Conservation (phyloP, 53 echinoderm and acorn worm genomes). For the Holothuria scabra region DNA sequence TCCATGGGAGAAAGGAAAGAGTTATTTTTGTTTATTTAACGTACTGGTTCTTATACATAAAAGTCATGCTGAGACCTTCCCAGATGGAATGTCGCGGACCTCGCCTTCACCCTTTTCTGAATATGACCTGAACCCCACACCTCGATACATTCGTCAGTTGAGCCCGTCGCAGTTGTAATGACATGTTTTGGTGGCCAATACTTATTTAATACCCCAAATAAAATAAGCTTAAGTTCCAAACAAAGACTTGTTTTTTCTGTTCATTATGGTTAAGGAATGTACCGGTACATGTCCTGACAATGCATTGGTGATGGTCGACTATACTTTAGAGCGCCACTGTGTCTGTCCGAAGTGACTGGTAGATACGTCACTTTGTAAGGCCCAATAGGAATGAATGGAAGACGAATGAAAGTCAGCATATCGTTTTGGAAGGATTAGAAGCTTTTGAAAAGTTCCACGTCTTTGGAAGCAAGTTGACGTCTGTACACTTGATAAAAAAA, state of each 20-base stretch:
- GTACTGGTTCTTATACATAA: too few species aligned
- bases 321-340: conserved; percentile 22
- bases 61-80: too few species aligned
- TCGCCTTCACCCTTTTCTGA: too few species aligned
- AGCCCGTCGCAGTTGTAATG: too few species aligned
- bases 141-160: too few species aligned
- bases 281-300: neutral
- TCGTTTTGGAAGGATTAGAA: conserved; percentile 26
- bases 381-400: neutral
- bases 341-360: conserved; percentile 10
- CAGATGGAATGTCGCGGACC: too few species aligned
- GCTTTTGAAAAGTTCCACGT: conserved; percentile 1
- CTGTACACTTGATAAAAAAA: neutral
- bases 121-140: too few species aligned
- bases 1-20: too few species aligned
- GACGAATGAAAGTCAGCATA: conserved; percentile 14
- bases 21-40: too few species aligned
- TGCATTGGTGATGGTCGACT: too few species aligned
- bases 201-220: conserved; percentile 6
- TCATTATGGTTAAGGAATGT: conserved; percentile 32
- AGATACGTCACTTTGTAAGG: neutral
- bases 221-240: conserved; percentile 26
- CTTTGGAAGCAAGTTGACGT: conserved; percentile 15
- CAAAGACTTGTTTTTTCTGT: conserved; percentile 33
- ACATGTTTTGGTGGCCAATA: too few species aligned